phyloP scores from a whole-genome alignment of 1,140 invertebrate genomes.

The Zaprionus africanus region DNA sequence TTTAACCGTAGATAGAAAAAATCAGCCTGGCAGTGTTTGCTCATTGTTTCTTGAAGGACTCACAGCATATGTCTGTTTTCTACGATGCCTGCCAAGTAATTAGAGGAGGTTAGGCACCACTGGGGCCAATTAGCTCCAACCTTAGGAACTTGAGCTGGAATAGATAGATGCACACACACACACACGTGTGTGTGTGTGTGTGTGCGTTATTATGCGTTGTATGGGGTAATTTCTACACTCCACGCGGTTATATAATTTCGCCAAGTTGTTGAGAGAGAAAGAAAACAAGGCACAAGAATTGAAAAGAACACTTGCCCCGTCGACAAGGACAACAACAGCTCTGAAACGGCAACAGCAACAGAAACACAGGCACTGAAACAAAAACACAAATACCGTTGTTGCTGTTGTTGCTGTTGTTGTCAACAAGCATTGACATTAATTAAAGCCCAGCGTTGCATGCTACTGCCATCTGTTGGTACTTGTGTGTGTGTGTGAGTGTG shows the following conservation, averaged over 20 bases:
- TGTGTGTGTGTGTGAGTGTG: conserved; percentile 31
- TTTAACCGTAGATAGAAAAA: not conserved
- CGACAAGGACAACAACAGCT: conserved; percentile 18
- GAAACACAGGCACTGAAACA: conserved; percentile 2
- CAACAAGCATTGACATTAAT: conserved; percentile 81
- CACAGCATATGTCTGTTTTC: not conserved
- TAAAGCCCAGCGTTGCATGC: conserved; percentile 75
- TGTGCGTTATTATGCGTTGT: not conserved
- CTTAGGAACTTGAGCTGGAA: not conserved
- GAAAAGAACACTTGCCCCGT: conserved; percentile 21
- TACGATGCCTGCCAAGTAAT: not conserved
- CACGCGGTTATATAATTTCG: conserved; percentile 6
- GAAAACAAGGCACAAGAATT: conserved; percentile 17
- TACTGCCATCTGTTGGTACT: conserved; percentile 37
- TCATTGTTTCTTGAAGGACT: not conserved
- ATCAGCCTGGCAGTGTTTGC: not conserved
- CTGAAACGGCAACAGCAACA: not conserved
- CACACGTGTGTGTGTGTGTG: not conserved
- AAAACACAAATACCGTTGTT: conserved; percentile 5
- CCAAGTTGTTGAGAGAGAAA: conserved; percentile 20
- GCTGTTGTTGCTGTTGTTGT: conserved; percentile 51
- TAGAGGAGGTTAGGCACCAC: conserved; percentile 4
- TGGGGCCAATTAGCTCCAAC: conserved; percentile 2
- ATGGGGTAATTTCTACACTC: conserved; percentile 1
- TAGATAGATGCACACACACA: not conserved